A percentile compares a stretch with the other conserved stretches of the same genome.
These are phyloP conservation scores for Salvelinus sp. DNA, from an alignment of 2,113 vertebrate genomes.

Conservation along the genomic window DNA sequence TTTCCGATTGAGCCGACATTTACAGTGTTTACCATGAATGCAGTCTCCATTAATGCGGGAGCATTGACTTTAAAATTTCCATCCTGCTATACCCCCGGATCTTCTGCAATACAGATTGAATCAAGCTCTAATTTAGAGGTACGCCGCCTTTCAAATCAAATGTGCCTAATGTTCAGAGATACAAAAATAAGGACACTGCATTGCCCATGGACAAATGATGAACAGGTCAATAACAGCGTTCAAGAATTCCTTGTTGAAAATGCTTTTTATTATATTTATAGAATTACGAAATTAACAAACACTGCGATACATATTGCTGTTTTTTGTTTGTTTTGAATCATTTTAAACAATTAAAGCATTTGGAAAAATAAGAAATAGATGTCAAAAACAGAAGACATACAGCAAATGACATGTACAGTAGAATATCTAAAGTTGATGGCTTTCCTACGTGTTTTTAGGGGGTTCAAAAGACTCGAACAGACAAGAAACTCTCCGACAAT, in stretches of 20 bases:
- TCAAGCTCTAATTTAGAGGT: too few species aligned
- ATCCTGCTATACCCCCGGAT: too few species aligned
- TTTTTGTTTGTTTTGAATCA: constrained; percentile 75
- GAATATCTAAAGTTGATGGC: constrained; percentile 74
- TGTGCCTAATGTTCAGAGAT: background rate
- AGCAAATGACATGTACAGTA: constrained; percentile 71
- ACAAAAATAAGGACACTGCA: background rate
- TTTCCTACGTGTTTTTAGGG: constrained; percentile 70
- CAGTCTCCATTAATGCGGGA: too few species aligned
- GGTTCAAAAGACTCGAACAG: constrained; percentile 54
- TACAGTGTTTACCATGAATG: too few species aligned
- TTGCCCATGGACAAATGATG: background rate
- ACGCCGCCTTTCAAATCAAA: too few species aligned
- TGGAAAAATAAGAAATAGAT: constrained; percentile 67
- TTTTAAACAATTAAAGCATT: constrained; percentile 79
- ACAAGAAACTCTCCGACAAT: constrained; percentile 57
- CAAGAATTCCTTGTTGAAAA: constrained; percentile 48
- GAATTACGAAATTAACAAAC: constrained; percentile 77
- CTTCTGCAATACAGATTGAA: too few species aligned
- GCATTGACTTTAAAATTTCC: too few species aligned
- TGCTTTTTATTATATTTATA: constrained; percentile 65
- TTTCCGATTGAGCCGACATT: too few species aligned
- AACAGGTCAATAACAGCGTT: background rate
- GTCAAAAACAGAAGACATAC: constrained; percentile 65
- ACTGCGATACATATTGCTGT: constrained; percentile 82